Base-by-base conservation (phyloP, 2,888 invertebrate species). In the Tetragonula carbonaria region DNA sequence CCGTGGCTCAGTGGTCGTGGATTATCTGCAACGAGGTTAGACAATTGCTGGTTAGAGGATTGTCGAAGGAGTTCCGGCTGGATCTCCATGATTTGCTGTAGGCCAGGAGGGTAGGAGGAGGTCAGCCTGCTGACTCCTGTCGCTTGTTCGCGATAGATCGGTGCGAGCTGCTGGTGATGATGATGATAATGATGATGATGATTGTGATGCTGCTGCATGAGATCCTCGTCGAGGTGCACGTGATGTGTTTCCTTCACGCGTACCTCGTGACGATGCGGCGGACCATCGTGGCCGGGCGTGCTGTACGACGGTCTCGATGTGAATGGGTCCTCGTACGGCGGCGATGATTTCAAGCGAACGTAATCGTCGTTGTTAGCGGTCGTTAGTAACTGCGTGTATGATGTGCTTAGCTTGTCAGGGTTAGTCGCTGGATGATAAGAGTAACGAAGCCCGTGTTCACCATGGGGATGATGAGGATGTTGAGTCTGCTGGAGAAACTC, bases 1-100 rank as follows among this genome's bases (percentile, higher is more conserved):
- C 87, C 91, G 84, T 91, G 91, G 91, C 85, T 93, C 91, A 93
- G 78, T 87, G 92, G 91, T 90, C 91, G 91, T 81, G 92, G 90
- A 76, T 84, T 80, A 93, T 94, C 94, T 94, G 94, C 84, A 94
- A 94, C 87, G 91, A 94, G 91, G 93, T 94, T 93, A 93, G 93
- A 93, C 82, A 91, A 90, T 90, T 92, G 91, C 85, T 89, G 91
- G 89, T 94, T 93, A 92, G 92, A 88, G 59, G 91, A 33, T 65
- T 87, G 87, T 50, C 87, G 91, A 63, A 84, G 88, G 63, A 79
- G 76, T 66, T 91, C 91, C 78, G 90, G 91, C 62, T 91, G 91
- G 63, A 81, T 76, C 78, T 91, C 91, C 80, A 87, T 51, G 79
- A 85, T 68, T 65, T 83, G 80, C 65, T 86, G 84, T n/a, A 90